These are phyloP conservation scores for Motacilla alba DNA, from an alignment of 2,113 vertebrate species.

Conservation along the genomic window DNA sequence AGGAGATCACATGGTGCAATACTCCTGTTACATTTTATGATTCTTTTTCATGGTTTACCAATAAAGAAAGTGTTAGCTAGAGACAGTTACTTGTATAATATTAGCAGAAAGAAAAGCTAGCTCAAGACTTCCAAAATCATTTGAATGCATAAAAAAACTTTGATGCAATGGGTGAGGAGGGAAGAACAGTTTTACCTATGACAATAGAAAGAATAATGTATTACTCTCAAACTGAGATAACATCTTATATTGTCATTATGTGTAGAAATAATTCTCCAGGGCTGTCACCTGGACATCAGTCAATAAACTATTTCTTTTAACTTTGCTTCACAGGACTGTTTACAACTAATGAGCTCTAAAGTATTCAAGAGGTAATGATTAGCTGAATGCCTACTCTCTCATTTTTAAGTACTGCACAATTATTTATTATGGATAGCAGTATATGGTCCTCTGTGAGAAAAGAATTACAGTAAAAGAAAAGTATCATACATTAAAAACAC, in stretches of 20 bases:
- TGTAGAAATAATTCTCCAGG: neutral
- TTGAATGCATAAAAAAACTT: neutral
- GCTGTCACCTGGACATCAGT: neutral
- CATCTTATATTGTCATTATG: neutral
- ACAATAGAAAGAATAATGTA: neutral
- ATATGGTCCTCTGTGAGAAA: neutral
- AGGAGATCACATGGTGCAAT: neutral
- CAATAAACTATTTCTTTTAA: neutral
- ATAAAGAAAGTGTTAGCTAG: neutral
- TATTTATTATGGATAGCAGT: neutral
- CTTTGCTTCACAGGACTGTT: neutral
- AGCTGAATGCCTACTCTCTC: neutral
- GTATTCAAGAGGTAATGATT: neutral
- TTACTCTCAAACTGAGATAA: neutral
- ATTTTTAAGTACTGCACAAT: neutral
- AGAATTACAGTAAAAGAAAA: neutral
- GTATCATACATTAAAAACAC: neutral
- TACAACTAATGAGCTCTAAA: neutral
- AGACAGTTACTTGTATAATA: neutral
- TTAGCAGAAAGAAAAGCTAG: neutral
- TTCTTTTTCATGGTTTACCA: neutral
- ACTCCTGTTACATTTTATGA: neutral
- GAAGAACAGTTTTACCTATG: neutral
- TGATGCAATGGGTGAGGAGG: neutral
- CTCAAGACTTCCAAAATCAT: neutral